A percentile compares a stretch with the other conserved stretches of the same genome.
Evolutionary conservation across 2,888 invertebrate genomes (phyloP).

Genomic region (Drosophila helvetica): DNA sequence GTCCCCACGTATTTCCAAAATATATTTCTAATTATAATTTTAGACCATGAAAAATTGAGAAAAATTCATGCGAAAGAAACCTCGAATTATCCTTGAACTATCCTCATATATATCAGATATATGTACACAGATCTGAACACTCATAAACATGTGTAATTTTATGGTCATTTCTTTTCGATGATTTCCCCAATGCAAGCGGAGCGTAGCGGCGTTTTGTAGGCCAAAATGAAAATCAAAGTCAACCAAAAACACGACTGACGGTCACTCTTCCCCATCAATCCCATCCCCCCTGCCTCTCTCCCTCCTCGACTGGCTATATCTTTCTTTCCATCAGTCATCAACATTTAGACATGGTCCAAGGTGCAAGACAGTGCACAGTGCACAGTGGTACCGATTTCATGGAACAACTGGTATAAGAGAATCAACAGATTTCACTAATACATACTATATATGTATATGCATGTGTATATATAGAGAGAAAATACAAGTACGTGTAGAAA

Average conservation of each 20-base stretch:
- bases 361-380: neutral
- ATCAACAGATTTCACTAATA: too few relatives aligned
- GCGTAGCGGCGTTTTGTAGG: constrained; percentile 44
- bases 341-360: constrained; percentile 36
- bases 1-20: constrained; percentile 43
- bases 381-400: constrained; percentile 20
- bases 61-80: constrained; percentile 1
- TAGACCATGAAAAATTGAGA: constrained; percentile 25
- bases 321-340: constrained; percentile 43
- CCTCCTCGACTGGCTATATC: constrained; percentile 11
- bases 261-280: constrained; percentile 40
- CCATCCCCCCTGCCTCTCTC: neutral
- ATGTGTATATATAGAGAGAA: neutral
- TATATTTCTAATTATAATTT: constrained; percentile 18
- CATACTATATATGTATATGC: too few relatives aligned
- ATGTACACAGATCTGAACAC: constrained; percentile 15
- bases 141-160: constrained; percentile 55
- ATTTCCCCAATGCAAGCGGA: constrained; percentile 64
- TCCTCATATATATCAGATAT: constrained; percentile 13
- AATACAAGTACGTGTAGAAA: too few relatives aligned
- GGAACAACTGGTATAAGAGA: too few relatives aligned
- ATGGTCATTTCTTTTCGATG: constrained; percentile 59
- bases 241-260: constrained; percentile 48
- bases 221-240: constrained; percentile 49
- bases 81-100: constrained; percentile 68